These are phyloP conservation scores for Sebastes ruberrimus DNA, from an alignment of 2,797 vertebrate genomes.

Conservation along the genomic window DNA sequence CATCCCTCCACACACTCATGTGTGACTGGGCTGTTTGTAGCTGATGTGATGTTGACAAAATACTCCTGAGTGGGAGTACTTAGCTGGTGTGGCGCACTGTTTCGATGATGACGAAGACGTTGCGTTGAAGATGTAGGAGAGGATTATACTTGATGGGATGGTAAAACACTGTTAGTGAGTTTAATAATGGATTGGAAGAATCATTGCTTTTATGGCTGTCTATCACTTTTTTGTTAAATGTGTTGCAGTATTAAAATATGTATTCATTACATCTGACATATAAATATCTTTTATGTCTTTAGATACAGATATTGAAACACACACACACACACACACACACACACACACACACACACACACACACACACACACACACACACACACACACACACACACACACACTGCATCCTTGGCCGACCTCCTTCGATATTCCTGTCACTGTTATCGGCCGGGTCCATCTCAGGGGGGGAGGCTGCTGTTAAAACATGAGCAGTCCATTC, in stretches of 20 bases:
- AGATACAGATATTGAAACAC: background rate
- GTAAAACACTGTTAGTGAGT: constrained; percentile 5
- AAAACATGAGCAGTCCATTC: constrained; percentile 55
- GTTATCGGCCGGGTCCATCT: constrained; percentile 42
- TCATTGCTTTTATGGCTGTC: constrained; percentile 1
- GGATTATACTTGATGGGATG: background rate
- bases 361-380: background rate
- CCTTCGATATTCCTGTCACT: constrained; percentile 31
- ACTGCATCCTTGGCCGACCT: background rate
- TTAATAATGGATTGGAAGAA: constrained; percentile 1
- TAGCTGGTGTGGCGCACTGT: constrained; percentile 4
- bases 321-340: no score
- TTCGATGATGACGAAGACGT: constrained; percentile 9
- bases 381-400: background rate
- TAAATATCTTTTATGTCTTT: background rate
- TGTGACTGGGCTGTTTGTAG: constrained; percentile 57
- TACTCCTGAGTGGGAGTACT: constrained; percentile 33
- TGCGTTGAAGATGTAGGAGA: background rate
- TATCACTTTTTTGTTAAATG: background rate
- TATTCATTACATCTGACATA: background rate
- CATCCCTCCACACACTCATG: constrained; percentile 20
- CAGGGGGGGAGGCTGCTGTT: constrained; percentile 29
- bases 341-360: background rate
- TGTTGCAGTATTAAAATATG: background rate
- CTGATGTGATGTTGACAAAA: constrained; percentile 55